A percentile compares a stretch with the other conserved stretches of the same genome.
These are phyloP conservation scores for Drosophila baimaii DNA, from an alignment of 1,140 invertebrate species.

Conservation along the genomic window DNA sequence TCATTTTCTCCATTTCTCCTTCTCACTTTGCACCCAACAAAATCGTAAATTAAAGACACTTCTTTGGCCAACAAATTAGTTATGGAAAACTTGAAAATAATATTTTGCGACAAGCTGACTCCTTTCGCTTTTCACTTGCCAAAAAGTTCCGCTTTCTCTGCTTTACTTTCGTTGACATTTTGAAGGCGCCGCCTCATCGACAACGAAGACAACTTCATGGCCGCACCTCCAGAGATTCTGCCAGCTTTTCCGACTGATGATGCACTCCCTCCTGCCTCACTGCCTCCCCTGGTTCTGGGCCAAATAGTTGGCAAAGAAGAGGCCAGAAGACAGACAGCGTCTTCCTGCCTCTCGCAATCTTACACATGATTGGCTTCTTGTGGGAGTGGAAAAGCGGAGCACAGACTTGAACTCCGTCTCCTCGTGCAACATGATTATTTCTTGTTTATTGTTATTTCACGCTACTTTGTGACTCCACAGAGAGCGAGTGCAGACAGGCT, in stretches of 20 bases:
- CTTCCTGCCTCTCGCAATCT: constrained; percentile 50
- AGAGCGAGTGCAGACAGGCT: constrained; percentile 18
- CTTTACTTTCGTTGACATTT: constrained; percentile 58
- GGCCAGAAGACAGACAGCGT: constrained; percentile 21
- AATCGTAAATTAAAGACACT: neutral
- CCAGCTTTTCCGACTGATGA: neutral
- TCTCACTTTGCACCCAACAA: neutral
- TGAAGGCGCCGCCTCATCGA: constrained; percentile 45
- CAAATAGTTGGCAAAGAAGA: constrained; percentile 55
- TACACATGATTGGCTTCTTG: constrained; percentile 76
- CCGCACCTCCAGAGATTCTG: constrained; percentile 6
- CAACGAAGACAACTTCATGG: constrained; percentile 37
- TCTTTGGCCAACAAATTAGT: neutral
- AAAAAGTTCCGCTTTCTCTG: constrained; percentile 16
- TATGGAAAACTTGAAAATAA: neutral
- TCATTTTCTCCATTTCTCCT: neutral
- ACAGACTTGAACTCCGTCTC: constrained; percentile 24
- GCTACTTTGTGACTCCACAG: constrained; percentile 60
- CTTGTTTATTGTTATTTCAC: constrained; percentile 80
- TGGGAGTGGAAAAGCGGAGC: constrained; percentile 14
- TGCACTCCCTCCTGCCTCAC: neutral
- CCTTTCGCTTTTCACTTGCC: constrained; percentile 40
- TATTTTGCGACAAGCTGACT: neutral
- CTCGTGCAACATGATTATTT: constrained; percentile 75
- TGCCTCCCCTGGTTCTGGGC: constrained; percentile 39